Evolutionary conservation across 1,140 invertebrate species (phyloP).

Genomic region (Drosophila guanche): DNA sequence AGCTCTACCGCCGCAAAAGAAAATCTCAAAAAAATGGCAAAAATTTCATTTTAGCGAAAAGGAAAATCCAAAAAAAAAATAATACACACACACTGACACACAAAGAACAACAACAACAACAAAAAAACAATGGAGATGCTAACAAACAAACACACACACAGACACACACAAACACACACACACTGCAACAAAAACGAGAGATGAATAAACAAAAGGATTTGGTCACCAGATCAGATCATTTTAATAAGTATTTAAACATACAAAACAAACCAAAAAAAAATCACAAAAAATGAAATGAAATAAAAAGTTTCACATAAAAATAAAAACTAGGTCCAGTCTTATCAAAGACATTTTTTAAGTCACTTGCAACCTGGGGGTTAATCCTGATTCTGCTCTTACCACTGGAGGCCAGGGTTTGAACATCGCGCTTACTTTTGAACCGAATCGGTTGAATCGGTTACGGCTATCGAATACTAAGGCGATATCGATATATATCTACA

Average conservation of each 20-base stretch:
- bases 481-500: too few species aligned
- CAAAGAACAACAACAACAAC: conserved; percentile 70
- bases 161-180: too few species aligned
- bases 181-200: too few species aligned
- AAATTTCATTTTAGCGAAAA: conserved; percentile 63
- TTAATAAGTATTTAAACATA: conserved; percentile 60
- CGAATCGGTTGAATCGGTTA: too few species aligned
- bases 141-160: conserved; percentile 63
- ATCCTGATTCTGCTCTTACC: too few species aligned
- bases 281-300: conserved; percentile 76
- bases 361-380: too few species aligned
- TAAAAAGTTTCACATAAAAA: conserved; percentile 77
- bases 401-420: too few species aligned
- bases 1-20: conserved; percentile 68
- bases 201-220: too few species aligned
- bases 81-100: conserved; percentile 26
- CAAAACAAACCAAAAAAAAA: conserved; percentile 64
- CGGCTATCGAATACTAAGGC: too few species aligned
- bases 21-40: conserved; percentile 74
- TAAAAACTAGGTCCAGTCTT: not conserved
- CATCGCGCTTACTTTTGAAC: too few species aligned
- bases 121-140: conserved; percentile 61
- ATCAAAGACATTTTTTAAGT: not conserved
- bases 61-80: conserved; percentile 49
- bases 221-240: conserved; percentile 5